Conservation (phyloP, 2,113 vertebrate genomes). For the Planiliza haematocheilus region DNA sequence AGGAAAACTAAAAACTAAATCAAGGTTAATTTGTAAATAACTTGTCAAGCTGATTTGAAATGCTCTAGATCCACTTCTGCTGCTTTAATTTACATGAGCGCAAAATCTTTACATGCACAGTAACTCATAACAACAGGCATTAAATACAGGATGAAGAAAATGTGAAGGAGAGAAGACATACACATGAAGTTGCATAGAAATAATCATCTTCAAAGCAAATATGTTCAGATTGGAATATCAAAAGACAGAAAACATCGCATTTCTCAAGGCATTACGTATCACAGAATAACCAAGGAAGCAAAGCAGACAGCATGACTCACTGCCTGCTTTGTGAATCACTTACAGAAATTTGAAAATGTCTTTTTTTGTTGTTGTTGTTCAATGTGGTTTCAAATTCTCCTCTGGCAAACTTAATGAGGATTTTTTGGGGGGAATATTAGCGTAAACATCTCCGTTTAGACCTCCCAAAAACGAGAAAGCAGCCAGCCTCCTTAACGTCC, state of each 20-base stretch:
- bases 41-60: too few species aligned
- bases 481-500: neutral
- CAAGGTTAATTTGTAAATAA: too few species aligned
- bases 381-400: slow-evolving; percentile 38
- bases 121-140: too few species aligned
- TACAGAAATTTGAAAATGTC: slow-evolving; percentile 31
- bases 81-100: too few species aligned
- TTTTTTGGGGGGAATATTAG: neutral
- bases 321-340: slow-evolving; percentile 40
- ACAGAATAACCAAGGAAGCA: slow-evolving; percentile 36
- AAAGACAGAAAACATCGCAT: slow-evolving; percentile 44
- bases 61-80: too few species aligned
- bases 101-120: too few species aligned
- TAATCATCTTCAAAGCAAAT: slow-evolving; percentile 23
- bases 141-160: too few species aligned
- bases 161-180: too few species aligned
- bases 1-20: too few species aligned
- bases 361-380: slow-evolving; percentile 32
- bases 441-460: too few species aligned
- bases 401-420: slow-evolving; percentile 14
- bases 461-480: neutral
- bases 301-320: slow-evolving; percentile 67
- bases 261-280: slow-evolving; percentile 52
- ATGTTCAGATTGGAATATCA: slow-evolving; percentile 21
- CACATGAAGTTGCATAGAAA: neutral